Evolutionary conservation across 1,140 invertebrate genomes (phyloP), one percentile per base, ranked within the genome.

Genomic region (Leucophenga varia): DNA sequence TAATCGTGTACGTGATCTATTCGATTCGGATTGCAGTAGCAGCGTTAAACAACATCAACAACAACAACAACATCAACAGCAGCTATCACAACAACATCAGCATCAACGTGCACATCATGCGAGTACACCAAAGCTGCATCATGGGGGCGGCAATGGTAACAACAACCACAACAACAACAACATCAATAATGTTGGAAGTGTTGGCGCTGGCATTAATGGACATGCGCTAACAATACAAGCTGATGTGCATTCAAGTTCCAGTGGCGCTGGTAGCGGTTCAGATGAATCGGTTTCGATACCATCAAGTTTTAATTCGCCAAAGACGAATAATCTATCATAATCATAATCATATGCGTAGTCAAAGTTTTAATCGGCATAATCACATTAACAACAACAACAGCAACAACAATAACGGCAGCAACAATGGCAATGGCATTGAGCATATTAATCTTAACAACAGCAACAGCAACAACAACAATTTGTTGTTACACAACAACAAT

Each of bases 1-100:
- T 64, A 87, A 88, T 57, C 79, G 87, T 34, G 86, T 90, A 39
- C 84, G 88, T 30, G 87, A 90, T 60, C 76, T 93, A 30, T 93
- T 93, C 71, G 83, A 84, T 41, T 83, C 84, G 54, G 67, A 72
- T 2, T 72, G 75, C 35, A 74, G 71, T 43, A 72, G 71, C 37
- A 74, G 70, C 56, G 53, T 60, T 22, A 70, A 64, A 47, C 61
- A 69, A 9, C 32, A 22, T 8, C 38, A 37, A 14, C 45, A 21
- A 10, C 37, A 47, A 31, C 30, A 19, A 2, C 37, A 52, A 13
- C 41, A 42, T 14, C 41, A 46, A 28, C 31, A 42, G 47, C 55
- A 61, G 22, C 52, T 53, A 17, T 14, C 25, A n/a, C 49, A 49
- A 25, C 40, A 50, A 28, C 47, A 55, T 9, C 19, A 38, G 21